phyloP scores from a whole-genome alignment of 2,113 vertebrate species.

The Mugil cephalus region DNA sequence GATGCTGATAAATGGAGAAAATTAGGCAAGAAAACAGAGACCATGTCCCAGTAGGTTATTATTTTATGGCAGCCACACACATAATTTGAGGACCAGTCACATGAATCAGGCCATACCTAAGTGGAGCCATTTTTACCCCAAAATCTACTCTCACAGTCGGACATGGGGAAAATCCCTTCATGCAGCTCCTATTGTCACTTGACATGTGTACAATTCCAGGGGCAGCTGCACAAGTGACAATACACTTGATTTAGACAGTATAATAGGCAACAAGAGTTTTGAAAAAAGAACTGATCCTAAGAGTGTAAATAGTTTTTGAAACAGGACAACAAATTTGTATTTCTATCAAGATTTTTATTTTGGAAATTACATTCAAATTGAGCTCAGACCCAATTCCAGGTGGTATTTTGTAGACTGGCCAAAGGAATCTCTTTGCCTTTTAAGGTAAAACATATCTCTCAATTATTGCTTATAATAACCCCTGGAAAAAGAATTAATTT shows the following conservation, averaged over 20 bases:
- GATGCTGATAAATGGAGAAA: conserved; percentile 8
- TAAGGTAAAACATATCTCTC: no score
- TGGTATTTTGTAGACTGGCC: neutral
- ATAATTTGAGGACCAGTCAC: conserved; percentile 14
- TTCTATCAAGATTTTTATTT: neutral
- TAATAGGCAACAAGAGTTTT: no score
- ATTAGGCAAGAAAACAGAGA: neutral
- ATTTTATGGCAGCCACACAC: neutral
- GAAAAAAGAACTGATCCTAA: no score
- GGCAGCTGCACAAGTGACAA: no score
- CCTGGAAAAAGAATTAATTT: no score
- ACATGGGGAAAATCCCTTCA: neutral
- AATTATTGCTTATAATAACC: no score
- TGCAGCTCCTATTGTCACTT: conserved; percentile 4
- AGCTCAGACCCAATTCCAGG: neutral
- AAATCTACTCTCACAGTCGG: no score
- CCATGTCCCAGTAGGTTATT: conserved; percentile 2
- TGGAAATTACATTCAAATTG: neutral
- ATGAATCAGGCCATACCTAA: conserved; percentile 12
- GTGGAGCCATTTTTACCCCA: conserved; percentile 6
- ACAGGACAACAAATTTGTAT: no score
- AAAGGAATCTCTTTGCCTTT: no score
- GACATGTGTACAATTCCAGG: neutral
- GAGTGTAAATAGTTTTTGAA: no score
- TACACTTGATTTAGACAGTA: no score